phyloP scores from a whole-genome alignment of 2,888 invertebrate species.

The Colletes collaris region DNA sequence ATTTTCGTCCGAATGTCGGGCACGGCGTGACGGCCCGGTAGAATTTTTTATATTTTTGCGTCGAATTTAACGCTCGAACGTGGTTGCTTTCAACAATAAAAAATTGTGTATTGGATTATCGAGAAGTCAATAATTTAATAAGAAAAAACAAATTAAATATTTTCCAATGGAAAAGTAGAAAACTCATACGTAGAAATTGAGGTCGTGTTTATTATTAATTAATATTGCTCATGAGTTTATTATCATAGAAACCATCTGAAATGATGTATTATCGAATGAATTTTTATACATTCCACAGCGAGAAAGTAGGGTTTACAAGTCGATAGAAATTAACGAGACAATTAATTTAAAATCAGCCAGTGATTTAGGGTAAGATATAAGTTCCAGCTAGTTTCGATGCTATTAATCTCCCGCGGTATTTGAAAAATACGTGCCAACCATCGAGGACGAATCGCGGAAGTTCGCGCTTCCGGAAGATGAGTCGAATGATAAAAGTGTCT shows the following conservation, averaged over 20 bases:
- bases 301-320: background rate
- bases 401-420: slow-evolving; percentile 3
- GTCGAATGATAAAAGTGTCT: slow-evolving; percentile 32
- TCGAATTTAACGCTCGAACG: too few species aligned
- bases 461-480: slow-evolving; percentile 10
- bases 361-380: background rate
- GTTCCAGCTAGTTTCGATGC: background rate
- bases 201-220: too few species aligned
- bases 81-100: background rate
- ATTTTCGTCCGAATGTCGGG: background rate
- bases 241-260: too few species aligned
- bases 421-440: background rate
- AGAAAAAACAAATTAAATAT: too few species aligned
- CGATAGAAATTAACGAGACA: background rate
- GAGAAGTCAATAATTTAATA: background rate
- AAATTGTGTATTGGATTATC: background rate
- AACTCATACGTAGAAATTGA: too few species aligned
- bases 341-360: slow-evolving; percentile 23
- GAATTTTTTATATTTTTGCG: too few species aligned
- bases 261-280: background rate
- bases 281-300: background rate
- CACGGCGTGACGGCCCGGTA: background rate
- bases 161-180: too few species aligned
- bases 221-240: too few species aligned
- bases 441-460: background rate